Evolutionary conservation across 2,113 vertebrate genomes (phyloP), one percentile per base, ranked within the genome.

Genomic region (Cheirogaleus medius): DNA sequence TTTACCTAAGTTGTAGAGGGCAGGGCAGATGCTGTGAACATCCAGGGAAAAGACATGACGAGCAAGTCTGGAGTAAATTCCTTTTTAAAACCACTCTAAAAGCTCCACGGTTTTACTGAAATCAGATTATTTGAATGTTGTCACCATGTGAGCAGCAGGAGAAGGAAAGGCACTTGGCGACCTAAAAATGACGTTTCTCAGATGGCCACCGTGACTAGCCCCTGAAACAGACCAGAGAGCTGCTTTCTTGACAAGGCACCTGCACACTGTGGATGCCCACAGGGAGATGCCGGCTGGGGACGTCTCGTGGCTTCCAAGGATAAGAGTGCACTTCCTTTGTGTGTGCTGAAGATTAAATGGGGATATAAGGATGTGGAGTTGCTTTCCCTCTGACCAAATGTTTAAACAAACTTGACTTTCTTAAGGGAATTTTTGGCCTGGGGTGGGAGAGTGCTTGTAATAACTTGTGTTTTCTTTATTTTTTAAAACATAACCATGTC

Each of bases 231-330:
- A 76, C 44, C 56, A 27, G 29, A 0, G 4, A 90, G 80, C 8
- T 5, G 15, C 44, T 64, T 69, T 54, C 42, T 21, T 71, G n/a
- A 34, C 39, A 58, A 60, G 39, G 25, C 54, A 29, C 32, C 25
- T 4, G 13, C 0, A 10, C 0, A 14, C 39, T 58, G 14, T 2
- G 17, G 84, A 12, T 29, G 58, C 58, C 29, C 12, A 8, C 1
- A 23, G n/a, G 47, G 32, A 47, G 9, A 34, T 4, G 13, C 39
- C 47, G 25, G 37, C 6, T 58, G 34, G 7, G 64, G 37, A 9
- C 0, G 20, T 10, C 85, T n/a, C 32, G 9, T 32, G 44, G 25
- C 23, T 91, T 49, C 29, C 5, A 25, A n/a, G 12, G 12, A 14
- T 3, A 37, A 34, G 37, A 17, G 6, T 12, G 34, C 6, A 34